Conservation (phyloP, 2,113 vertebrate genomes). For the Myotis yumanensis region DNA sequence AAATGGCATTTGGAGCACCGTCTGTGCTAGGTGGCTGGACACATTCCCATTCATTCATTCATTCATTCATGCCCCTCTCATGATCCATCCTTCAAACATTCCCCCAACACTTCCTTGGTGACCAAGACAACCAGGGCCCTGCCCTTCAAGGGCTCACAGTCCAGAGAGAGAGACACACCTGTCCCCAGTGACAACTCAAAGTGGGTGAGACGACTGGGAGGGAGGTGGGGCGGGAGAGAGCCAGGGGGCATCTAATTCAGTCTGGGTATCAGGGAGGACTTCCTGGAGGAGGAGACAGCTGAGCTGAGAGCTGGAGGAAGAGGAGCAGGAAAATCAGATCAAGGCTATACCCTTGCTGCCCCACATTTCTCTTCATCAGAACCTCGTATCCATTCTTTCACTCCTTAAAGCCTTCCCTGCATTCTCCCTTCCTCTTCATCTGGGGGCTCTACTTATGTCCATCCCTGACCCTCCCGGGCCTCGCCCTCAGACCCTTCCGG, state of each 20-base stretch:
- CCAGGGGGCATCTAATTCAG: neutral
- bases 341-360: neutral
- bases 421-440: neutral
- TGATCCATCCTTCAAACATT: neutral
- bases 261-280: neutral
- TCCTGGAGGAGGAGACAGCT: constrained; percentile 6
- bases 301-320: neutral
- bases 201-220: neutral
- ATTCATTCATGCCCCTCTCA: neutral
- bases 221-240: neutral
- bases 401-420: neutral
- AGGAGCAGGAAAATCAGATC: neutral
- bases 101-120: neutral
- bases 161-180: neutral
- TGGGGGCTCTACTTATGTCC: neutral
- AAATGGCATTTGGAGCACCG: neutral
- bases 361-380: neutral
- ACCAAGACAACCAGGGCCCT: neutral
- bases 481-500: accelerated
- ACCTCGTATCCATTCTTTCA: neutral
- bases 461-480: neutral
- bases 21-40: neutral
- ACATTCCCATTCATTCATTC: neutral
- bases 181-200: neutral
- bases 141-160: neutral